phyloP scores from a whole-genome alignment of 2,113 vertebrate species.

The Microcebus lehilahytsara region DNA sequence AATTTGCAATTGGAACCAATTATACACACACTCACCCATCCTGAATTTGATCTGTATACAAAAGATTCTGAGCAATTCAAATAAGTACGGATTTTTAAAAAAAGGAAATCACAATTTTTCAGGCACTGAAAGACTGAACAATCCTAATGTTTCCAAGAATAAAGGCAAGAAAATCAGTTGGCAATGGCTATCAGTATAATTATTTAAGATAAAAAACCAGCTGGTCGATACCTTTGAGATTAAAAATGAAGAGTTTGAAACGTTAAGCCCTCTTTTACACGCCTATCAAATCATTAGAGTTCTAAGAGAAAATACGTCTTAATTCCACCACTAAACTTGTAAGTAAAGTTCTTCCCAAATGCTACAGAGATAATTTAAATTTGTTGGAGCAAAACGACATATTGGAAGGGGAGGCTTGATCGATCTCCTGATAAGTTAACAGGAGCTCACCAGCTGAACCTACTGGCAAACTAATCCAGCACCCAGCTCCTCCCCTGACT shows the following conservation, averaged over 20 bases:
- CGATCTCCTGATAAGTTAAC: fast-evolving
- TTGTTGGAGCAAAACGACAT: background rate
- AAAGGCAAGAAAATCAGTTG: conserved; percentile 28
- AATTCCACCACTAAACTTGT: background rate
- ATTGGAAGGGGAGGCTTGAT: background rate
- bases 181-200: background rate
- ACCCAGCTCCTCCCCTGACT: too few relatives aligned
- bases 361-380: background rate
- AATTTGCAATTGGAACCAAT: background rate
- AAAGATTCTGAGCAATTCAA: background rate
- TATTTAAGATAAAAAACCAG: conserved; percentile 29
- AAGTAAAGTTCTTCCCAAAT: background rate
- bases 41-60: conserved; percentile 32
- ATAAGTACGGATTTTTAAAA: background rate
- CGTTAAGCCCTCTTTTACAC: background rate
- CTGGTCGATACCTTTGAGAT: background rate
- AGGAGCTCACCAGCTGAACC: background rate
- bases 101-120: background rate
- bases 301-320: background rate
- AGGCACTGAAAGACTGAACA: background rate
- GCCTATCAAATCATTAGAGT: background rate
- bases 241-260: conserved; percentile 16
- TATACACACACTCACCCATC: background rate
- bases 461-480: background rate
- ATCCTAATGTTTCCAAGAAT: conserved; percentile 34